Evolutionary conservation across 30 jellyfish, hydroid and myxozoan genomes (phyloP).

Genomic region (Nemopilema nomurai): DNA sequence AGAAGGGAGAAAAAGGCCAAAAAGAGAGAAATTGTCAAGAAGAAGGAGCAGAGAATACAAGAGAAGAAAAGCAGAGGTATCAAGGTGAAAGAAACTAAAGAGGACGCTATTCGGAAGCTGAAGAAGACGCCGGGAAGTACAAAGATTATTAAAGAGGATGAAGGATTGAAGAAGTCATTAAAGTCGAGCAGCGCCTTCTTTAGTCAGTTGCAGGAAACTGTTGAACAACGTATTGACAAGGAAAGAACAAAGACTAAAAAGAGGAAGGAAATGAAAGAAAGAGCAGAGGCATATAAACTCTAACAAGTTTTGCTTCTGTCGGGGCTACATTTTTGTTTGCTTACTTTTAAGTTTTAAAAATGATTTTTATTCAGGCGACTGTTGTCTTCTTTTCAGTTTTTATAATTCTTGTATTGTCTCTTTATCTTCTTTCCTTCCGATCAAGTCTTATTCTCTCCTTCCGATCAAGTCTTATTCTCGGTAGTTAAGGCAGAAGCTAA

Average conservation of each 20-base stretch:
- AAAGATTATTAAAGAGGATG: conserved; percentile 22
- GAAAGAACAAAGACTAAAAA: conserved; percentile 1
- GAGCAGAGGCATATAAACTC: conserved; percentile 26
- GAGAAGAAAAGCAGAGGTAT: conserved; percentile 15
- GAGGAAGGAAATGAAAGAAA: conserved; percentile 13
- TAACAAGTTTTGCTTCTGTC: neutral
- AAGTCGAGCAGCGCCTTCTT: conserved; percentile 80
- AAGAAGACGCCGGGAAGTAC: conserved; percentile 21
- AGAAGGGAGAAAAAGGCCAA: conserved; percentile 61
- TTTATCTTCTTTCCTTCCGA: too few relatives aligned
- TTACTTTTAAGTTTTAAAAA: neutral
- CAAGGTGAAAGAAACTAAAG: conserved; percentile 24
- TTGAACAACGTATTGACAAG: conserved; percentile 25
- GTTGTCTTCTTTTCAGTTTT: too few relatives aligned
- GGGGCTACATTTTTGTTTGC: neutral
- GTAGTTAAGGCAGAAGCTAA: too few relatives aligned
- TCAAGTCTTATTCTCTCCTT: too few relatives aligned
- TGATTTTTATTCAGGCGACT: too few relatives aligned
- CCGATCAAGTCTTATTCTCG: too few relatives aligned
- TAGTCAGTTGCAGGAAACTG: conserved; percentile 82
- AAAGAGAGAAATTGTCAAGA: conserved; percentile 32
- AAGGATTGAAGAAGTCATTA: conserved; percentile 19
- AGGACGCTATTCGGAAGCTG: conserved; percentile 43
- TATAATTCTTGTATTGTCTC: too few relatives aligned
- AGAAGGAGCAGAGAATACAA: conserved; percentile 30